phyloP scores from a whole-genome alignment of 2,113 vertebrate species.

The Urocynchramus pylzowi region DNA sequence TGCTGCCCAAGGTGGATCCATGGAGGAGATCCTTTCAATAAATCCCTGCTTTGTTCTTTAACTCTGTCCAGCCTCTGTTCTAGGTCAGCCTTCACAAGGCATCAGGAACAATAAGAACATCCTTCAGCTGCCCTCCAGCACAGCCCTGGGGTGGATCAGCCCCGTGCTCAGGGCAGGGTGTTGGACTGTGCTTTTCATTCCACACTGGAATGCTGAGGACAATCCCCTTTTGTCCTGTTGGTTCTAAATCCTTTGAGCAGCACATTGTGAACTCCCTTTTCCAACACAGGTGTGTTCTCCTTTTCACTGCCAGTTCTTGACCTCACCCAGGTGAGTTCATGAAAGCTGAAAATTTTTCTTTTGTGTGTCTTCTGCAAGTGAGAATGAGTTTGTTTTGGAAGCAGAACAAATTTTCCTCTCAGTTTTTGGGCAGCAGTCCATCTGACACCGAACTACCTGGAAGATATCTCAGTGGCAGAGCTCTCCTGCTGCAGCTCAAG shows the following conservation, averaged over 20 bases:
- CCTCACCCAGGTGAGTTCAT: background rate
- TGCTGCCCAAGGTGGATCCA: too few relatives aligned
- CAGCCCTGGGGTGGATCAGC: background rate
- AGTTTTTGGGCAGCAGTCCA: background rate
- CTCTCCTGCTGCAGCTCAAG: background rate
- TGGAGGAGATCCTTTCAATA: too few relatives aligned
- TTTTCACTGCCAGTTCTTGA: background rate
- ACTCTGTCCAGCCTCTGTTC: background rate
- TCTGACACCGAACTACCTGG: background rate
- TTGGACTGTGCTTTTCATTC: background rate
- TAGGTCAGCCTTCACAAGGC: background rate
- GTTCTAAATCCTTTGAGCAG: background rate
- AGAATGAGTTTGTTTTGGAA: background rate
- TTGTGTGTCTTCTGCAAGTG: background rate
- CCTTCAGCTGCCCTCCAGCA: background rate
- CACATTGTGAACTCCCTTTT: background rate
- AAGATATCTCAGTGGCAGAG: background rate
- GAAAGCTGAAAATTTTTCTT: background rate
- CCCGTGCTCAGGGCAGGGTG: background rate
- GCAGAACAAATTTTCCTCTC: background rate
- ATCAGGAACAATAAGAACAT: background rate
- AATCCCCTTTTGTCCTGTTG: background rate
- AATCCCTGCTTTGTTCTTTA: background rate
- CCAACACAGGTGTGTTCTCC: background rate
- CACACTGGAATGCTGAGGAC: rapidly evolving